Evolutionary conservation across 2,113 vertebrate species (phyloP).

Genomic region (Actenoides hombroni): DNA sequence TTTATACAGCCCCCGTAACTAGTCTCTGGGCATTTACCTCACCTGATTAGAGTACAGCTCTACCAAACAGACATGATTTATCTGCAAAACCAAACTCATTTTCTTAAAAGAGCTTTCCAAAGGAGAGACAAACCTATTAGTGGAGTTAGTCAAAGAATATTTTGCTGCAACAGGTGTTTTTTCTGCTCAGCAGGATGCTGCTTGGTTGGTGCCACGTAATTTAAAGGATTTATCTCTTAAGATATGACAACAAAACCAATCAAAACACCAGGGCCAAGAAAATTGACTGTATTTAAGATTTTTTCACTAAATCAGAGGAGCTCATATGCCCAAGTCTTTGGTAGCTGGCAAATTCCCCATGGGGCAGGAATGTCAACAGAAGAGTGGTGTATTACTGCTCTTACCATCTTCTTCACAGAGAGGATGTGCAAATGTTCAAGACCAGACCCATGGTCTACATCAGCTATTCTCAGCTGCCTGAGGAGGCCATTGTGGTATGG

Average conservation of each 20-base stretch:
- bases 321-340: background rate
- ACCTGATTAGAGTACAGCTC: background rate
- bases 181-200: background rate
- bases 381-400: background rate
- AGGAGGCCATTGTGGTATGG: background rate
- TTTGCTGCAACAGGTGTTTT: background rate
- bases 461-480: background rate
- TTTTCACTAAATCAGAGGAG: background rate
- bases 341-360: background rate
- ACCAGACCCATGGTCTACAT: background rate
- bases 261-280: background rate
- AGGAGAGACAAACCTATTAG: background rate
- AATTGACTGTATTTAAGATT: background rate
- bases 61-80: background rate
- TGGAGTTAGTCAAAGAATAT: background rate
- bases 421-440: background rate
- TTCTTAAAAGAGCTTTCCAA: background rate
- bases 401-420: background rate
- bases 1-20: slow-evolving; percentile 15
- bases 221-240: background rate
- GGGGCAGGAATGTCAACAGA: background rate
- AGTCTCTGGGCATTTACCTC: background rate
- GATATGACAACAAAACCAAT: background rate
- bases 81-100: background rate
- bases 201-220: background rate